Evolutionary conservation across 2,113 vertebrate genomes (phyloP).

Genomic region (Lathamus discolor): DNA sequence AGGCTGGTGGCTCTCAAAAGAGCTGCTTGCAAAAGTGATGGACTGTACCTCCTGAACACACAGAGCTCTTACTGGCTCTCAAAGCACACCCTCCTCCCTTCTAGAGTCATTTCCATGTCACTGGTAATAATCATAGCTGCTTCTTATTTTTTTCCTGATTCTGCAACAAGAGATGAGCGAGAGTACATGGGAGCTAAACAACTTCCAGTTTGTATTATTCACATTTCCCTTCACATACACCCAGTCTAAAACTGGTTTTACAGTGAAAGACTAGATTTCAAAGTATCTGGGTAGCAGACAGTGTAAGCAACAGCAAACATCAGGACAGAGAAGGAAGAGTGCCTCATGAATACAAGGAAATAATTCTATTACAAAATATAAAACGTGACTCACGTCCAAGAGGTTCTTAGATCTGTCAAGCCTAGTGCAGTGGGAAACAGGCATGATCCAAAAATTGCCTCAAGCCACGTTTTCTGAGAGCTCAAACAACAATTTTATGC

Average conservation of each 20-base stretch:
- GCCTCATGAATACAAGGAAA: not conserved
- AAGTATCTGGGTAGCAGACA: not conserved
- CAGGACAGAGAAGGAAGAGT: not conserved
- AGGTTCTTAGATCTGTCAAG: constrained; percentile 4
- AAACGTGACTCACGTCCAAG: not conserved
- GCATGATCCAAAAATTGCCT: not conserved
- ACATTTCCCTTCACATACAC: not conserved
- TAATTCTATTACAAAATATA: not conserved
- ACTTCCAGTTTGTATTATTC: not conserved
- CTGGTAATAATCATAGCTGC: not conserved
- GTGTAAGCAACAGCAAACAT: not conserved
- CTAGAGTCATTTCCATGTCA: not conserved
- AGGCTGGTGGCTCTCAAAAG: not conserved
- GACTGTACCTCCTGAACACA: not conserved
- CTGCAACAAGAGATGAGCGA: not conserved
- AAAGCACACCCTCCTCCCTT: not conserved
- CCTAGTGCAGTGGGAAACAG: not conserved
- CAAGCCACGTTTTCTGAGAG: constrained; percentile 13
- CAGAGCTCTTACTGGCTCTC: not conserved
- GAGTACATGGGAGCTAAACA: not conserved
- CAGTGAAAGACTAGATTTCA: not conserved
- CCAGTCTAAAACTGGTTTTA: not conserved
- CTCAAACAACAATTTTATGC: constrained; percentile 8
- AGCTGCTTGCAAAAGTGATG: not conserved
- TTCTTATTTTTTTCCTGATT: not conserved